Base-by-base conservation (phyloP, 1,140 invertebrate species). In the Paramacrobiotus metropolitanus region DNA sequence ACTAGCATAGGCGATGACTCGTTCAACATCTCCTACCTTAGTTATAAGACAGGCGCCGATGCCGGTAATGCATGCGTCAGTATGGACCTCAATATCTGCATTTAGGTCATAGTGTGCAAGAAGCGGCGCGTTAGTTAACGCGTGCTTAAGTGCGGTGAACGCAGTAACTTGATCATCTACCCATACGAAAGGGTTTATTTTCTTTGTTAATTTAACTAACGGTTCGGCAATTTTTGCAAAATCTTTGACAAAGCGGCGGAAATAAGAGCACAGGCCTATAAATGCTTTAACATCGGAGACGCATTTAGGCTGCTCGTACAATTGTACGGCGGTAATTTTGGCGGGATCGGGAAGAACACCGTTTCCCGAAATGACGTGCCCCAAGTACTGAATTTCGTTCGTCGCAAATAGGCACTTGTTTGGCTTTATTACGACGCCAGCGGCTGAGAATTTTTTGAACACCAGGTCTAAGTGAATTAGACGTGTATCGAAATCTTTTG, bases 31-130 rank as follows among this genome's bases (percentile, higher is more conserved):
- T 2, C 18, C 34, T 30, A 45, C 61, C 15, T 21, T 21, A 29
- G 31, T 30, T 24, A n/a, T 21, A 9, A 61, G 21, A 9, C 61
- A 61, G 34, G 21, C 30, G n/a, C 61, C 61, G 28, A 61, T 20
- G 1, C 21, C 61, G 4, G n/a, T 28, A 28, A 29, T 29, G 20
- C 34, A 40, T 20, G 61, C 61, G 44, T 61, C 61, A 21, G 61
- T 59, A 34, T 61, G 48, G 1, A 61, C 4, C 2, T 59, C 1
- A 21, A 59, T 45, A 1, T 34, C 34, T 20, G 29, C 48, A 30
- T 48, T 21, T 15, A 59, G 9, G 21, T 59, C 61, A 24, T 34
- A 48, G n/a, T 28, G 21, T 1, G 2, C 21, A 21, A 61, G 61
- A 30, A 21, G 1, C 3, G 61, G 28, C n/a, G 30, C 9, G n/a